phyloP scores from a whole-genome alignment of 1,140 invertebrate genomes.

The Drosophila simulans region DNA sequence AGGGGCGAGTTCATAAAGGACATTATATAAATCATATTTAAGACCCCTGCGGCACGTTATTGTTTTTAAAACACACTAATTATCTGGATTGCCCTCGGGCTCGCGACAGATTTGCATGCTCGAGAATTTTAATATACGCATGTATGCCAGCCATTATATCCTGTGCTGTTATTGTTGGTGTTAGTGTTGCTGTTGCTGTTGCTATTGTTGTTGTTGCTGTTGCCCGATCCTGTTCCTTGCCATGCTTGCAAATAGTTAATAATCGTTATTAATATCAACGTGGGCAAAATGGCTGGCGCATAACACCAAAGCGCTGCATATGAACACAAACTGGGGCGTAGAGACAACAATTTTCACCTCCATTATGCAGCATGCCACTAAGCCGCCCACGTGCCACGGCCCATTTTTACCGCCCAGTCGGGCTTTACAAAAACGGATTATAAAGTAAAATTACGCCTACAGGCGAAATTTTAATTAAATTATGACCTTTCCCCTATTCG shows the following conservation, averaged over 20 bases:
- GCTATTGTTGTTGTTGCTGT: background rate
- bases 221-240: conserved; percentile 13
- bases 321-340: conserved; percentile 20
- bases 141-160: conserved; percentile 32
- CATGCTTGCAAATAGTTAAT: conserved; percentile 55
- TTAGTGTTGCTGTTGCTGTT: background rate
- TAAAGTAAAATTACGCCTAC: conserved; percentile 14
- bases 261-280: conserved; percentile 67
- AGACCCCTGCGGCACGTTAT: conserved; percentile 6
- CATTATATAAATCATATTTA: conserved; percentile 4
- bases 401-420: background rate
- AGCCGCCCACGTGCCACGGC: conserved; percentile 6
- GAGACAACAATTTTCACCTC: conserved; percentile 48
- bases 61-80: conserved; percentile 43
- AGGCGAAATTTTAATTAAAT: conserved; percentile 25
- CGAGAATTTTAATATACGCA: conserved; percentile 32
- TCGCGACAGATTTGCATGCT: conserved; percentile 25
- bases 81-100: background rate
- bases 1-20: background rate
- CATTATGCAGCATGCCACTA: conserved; percentile 44
- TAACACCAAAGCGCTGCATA: conserved; percentile 40
- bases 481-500: conserved; percentile 4
- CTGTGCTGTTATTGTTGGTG: background rate
- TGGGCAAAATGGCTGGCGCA: conserved; percentile 39
- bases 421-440: conserved; percentile 9